A percentile compares a stretch with the other conserved stretches of the same genome.
These are phyloP conservation scores for Campylomormyrus numenius DNA, from an alignment of 2,113 vertebrate genomes.

Conservation along the genomic window DNA sequence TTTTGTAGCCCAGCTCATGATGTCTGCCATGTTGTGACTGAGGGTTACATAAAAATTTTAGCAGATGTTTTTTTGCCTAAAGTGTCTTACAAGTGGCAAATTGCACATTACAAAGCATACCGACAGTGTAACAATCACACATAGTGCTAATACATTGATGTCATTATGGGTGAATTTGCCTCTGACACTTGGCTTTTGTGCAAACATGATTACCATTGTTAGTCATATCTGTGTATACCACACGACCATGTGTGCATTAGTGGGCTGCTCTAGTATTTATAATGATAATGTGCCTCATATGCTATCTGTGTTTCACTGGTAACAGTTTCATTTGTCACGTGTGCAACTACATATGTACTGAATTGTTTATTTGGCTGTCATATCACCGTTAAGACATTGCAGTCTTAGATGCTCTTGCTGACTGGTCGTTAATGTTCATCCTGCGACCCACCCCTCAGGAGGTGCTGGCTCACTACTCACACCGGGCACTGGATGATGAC, in stretches of 20 bases:
- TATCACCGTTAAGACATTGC: not conserved
- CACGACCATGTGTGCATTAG: not conserved
- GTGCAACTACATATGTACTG: not conserved
- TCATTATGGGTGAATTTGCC: not conserved
- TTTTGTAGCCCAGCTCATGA: not conserved
- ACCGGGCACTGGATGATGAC: slow-evolving; percentile 91
- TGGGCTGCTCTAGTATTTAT: not conserved
- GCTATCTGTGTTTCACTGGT: not conserved
- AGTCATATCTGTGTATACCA: not conserved
- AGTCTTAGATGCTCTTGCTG: not conserved
- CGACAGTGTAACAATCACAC: not conserved
- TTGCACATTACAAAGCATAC: not conserved
- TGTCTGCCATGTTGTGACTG: not conserved
- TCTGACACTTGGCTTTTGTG: not conserved
- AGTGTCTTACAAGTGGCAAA: not conserved
- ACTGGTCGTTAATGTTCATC: not conserved
- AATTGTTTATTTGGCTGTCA: not conserved
- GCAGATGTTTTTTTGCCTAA: not conserved
- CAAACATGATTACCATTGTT: not conserved
- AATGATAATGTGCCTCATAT: not conserved
- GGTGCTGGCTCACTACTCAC: slow-evolving; percentile 94
- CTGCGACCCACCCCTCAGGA: slow-evolving; percentile 62
- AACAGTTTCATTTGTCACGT: not conserved
- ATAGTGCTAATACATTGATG: not conserved
- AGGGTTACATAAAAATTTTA: not conserved